A percentile compares a stretch with the other conserved stretches of the same genome.
Evolutionary conservation across 2,113 vertebrate genomes (phyloP).

Genomic region (Gymnorhina tibicen): DNA sequence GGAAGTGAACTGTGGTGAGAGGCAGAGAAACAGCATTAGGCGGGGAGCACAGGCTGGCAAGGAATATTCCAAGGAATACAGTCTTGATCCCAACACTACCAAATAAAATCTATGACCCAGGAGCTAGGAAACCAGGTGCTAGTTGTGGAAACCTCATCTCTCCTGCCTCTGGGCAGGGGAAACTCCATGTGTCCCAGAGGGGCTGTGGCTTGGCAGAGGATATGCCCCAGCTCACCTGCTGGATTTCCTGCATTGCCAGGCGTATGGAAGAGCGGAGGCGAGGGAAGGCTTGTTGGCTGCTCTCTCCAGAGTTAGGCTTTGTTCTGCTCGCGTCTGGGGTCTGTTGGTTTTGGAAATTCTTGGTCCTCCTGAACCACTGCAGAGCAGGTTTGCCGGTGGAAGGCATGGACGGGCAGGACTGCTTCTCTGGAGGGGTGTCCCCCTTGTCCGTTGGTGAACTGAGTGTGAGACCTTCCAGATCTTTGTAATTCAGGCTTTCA

Average conservation of each 20-base stretch:
- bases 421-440: neutral
- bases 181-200: accelerated
- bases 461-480: conserved; percentile 7
- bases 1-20: neutral
- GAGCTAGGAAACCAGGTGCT: neutral
- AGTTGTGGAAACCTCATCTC: neutral
- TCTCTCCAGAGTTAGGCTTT: neutral
- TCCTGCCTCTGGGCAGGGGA: neutral
- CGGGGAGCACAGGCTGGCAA: neutral
- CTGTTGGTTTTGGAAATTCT: neutral
- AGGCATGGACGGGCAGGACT: neutral
- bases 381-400: neutral
- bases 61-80: neutral
- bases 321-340: neutral
- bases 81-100: neutral
- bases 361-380: conserved; percentile 9
- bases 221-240: conserved; percentile 44
- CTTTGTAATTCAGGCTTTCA: conserved; percentile 51
- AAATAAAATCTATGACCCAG: neutral
- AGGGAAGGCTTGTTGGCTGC: neutral
- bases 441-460: neutral
- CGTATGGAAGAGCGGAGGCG: conserved; percentile 67
- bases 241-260: conserved; percentile 72
- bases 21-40: neutral
- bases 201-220: neutral